Base-by-base conservation (phyloP, 2,113 vertebrate genomes). In the Synodontis membranacea region DNA sequence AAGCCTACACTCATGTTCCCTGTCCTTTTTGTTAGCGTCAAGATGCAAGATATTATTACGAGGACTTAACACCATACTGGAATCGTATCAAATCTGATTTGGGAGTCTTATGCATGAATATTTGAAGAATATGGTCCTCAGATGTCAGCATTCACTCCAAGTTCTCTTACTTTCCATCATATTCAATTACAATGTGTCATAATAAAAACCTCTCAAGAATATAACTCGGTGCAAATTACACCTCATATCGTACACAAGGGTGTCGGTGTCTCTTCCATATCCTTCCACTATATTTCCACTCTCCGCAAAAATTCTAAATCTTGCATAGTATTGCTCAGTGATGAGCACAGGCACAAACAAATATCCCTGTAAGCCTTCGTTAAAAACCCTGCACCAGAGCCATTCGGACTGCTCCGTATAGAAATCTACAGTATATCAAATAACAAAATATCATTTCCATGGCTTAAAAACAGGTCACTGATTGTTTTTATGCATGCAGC, bases 311-410 rank as follows among this genome's bases (percentile, higher is more conserved):
- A 42, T 78, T 78, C 76, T 19, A 37, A 52, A 39, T 21, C 84
- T 80, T 86, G 84, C 75, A 80, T 86, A 86, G 84, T 39, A 44
- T 39, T 54, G 75, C 75, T 68, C 76, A 80, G 46, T 12, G 56
- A 76, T 37, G 19, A 78, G 42, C 72, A 62, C 54, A 78, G 84
- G 74, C 54, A 78, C 37, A 34, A 31, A 76, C 76, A 46, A 34
- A 10, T 15, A n/a, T 23, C 17, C 44, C 28, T 62, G 19, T 8
- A 79, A 48, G 44, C 31, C 74, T 28, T 23, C 74, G 28, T n/a
- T 52, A 52, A 56, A 52, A 78, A 50, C 74, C 44, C 54, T 60
- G 19, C 14, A 31, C 4, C 15, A 83, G 62, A 50, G 44, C 54
- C 52, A n/a, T 44, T 4, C 37, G 5, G 52, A 12, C 34, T n/a